These are phyloP conservation scores for Rafetus swinhoei DNA, from an alignment of 2,113 vertebrate genomes.

Conservation along the genomic window DNA sequence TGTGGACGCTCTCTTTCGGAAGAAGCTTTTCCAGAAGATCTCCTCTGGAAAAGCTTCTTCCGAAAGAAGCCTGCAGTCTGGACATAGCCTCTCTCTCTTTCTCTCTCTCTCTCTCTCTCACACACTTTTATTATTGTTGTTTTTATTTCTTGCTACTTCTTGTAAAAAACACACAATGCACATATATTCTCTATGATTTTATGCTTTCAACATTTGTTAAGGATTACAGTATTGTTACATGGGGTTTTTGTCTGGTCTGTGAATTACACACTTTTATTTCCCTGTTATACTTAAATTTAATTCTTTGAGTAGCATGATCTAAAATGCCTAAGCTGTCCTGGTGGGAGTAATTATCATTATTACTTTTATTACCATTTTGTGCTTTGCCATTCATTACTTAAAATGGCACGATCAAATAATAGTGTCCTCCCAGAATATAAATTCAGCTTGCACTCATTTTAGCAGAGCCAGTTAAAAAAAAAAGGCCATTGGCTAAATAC, in stretches of 20 bases:
- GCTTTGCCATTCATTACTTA: not conserved
- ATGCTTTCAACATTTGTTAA: not conserved
- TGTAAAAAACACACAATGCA: not conserved
- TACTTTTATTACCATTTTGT: too few species aligned
- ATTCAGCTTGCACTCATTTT: not conserved
- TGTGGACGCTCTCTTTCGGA: too few species aligned
- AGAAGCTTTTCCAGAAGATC: too few species aligned
- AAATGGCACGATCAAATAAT: not conserved
- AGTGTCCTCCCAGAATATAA: not conserved
- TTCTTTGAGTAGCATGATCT: too few species aligned
- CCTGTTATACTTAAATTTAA: too few species aligned
- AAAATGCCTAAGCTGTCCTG: too few species aligned
- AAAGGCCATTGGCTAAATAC: not conserved
- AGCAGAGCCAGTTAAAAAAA: not conserved
- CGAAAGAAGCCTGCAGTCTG: too few species aligned
- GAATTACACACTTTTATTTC: not conserved
- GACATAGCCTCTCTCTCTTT: too few species aligned
- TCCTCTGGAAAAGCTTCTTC: too few species aligned
- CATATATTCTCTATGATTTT: not conserved
- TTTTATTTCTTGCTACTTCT: not conserved
- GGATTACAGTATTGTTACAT: not conserved
- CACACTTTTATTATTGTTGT: not conserved
- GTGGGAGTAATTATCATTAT: too few species aligned
- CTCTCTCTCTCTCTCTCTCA: too few species aligned
- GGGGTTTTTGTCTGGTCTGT: not conserved